A percentile compares a stretch with the other conserved stretches of the same genome.
Conservation (phyloP, 2,888 invertebrate species). For the Tenthredo scrophulariae region DNA sequence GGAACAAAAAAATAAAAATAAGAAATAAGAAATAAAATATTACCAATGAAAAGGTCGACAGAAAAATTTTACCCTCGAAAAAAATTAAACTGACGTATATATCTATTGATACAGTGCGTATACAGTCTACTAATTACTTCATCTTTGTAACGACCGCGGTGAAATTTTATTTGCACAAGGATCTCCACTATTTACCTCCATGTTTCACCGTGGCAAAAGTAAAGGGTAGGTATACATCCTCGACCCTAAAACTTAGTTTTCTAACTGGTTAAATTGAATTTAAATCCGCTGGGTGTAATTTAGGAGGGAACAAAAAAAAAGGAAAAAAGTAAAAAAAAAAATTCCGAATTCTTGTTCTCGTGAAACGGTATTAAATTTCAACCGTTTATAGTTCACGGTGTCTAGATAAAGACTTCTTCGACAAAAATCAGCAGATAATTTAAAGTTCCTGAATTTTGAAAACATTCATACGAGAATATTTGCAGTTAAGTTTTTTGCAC, state of each 20-base stretch:
- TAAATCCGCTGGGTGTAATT: not conserved
- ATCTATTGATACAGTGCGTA: not conserved
- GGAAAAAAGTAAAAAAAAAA: not conserved
- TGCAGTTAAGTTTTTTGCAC: no score
- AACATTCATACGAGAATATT: no score
- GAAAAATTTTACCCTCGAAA: not conserved
- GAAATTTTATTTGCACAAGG: not conserved
- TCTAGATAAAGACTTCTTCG: no score
- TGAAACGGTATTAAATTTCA: not conserved
- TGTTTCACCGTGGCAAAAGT: not conserved
- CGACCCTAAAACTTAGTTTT: constrained; percentile 18
- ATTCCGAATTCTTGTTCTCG: not conserved
- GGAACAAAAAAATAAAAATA: not conserved
- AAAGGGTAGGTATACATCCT: not conserved
- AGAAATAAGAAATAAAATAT: not conserved
- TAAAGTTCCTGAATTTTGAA: no score
- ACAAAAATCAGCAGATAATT: no score
- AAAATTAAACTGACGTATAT: not conserved
- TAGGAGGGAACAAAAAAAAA: not conserved
- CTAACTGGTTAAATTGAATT: constrained; percentile 11
- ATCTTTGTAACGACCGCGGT: not conserved
- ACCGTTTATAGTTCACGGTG: not conserved
- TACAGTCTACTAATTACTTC: constrained; percentile 6
- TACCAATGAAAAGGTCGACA: not conserved
- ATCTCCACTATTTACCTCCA: not conserved